phyloP scores from a whole-genome alignment of 2,797 vertebrate species.

The Hydrocynus forskahlii region DNA sequence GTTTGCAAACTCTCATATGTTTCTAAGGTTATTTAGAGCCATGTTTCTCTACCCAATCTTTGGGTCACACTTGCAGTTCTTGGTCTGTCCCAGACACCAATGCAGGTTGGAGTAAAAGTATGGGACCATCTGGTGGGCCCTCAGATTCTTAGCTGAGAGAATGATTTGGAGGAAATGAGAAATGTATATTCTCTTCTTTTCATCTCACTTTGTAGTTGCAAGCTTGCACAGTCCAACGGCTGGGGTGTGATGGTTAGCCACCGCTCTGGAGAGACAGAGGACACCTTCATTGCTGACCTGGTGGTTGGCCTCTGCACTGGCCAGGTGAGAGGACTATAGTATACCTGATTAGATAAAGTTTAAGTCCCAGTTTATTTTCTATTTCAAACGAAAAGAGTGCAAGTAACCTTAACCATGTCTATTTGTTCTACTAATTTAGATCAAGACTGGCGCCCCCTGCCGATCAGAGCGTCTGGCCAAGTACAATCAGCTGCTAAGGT shows the following conservation, averaged over 20 bases:
- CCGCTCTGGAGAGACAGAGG: conserved; percentile 96
- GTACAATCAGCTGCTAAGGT: conserved; percentile 99
- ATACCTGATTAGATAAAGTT: too few relatives aligned
- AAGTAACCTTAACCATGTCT: background rate
- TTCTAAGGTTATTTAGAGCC: background rate
- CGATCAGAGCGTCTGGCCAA: conserved; percentile 97
- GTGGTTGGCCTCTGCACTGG: conserved; percentile 99
- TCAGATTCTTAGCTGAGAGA: background rate
- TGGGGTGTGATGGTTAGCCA: conserved; percentile 99
- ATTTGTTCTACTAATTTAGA: conserved; percentile 74
- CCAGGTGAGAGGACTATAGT: conserved; percentile 79
- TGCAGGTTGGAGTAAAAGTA: too few relatives aligned
- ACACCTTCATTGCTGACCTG: conserved; percentile 98
- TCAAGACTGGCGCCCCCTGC: conserved; percentile 98
- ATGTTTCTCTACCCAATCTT: background rate
- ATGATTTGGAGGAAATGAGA: background rate
- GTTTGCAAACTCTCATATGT: background rate
- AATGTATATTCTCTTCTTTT: background rate
- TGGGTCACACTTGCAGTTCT: background rate
- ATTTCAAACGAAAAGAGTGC: background rate
- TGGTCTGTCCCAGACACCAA: background rate
- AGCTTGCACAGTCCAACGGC: conserved; percentile 93
- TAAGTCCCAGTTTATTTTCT: background rate
- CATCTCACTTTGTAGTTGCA: conserved; percentile 80
- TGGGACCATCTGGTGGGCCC: background rate